These are phyloP conservation scores for Steinernema feltiae DNA, from an alignment of 1,140 invertebrate genomes.

Conservation along the genomic window DNA sequence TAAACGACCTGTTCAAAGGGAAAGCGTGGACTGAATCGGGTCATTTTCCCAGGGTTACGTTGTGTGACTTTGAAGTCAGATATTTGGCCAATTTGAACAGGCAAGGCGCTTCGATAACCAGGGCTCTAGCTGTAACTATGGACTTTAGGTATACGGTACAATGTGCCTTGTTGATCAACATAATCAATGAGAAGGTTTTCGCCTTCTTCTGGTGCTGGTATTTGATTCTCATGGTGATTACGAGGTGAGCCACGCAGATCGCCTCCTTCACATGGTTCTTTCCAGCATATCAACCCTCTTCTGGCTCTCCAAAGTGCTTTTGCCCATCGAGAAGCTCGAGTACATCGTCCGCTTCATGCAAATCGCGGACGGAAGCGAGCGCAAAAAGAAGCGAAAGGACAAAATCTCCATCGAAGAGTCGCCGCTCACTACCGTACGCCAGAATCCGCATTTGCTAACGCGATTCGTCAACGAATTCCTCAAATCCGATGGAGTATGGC, in stretches of 20 bases:
- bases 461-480: conserved; percentile 61
- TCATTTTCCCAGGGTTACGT: conserved; percentile 61
- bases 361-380: conserved; percentile 48
- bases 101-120: conserved; percentile 21
- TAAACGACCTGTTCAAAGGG: conserved; percentile 59
- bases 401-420: conserved; percentile 5
- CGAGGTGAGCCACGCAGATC: conserved; percentile 59
- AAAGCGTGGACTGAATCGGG: conserved; percentile 59
- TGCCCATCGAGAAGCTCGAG: conserved; percentile 49
- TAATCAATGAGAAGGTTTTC: conserved; percentile 58
- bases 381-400: conserved; percentile 25
- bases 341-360: conserved; percentile 57
- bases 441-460: conserved; percentile 50
- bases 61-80: conserved; percentile 62
- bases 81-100: conserved; percentile 59
- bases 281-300: conserved; percentile 51
- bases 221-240: conserved; percentile 49
- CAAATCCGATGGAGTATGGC: conserved; percentile 61
- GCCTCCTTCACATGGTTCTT: conserved; percentile 60
- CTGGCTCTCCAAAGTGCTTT: conserved; percentile 48
- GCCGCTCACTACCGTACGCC: conserved; percentile 17
- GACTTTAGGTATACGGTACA: conserved; percentile 51
- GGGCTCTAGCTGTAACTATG: conserved; percentile 5
- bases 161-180: conserved; percentile 57
- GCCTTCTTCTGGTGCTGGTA: conserved; percentile 58